Evolutionary conservation across 1,140 invertebrate genomes (phyloP).

Genomic region (Magallana gigas): DNA sequence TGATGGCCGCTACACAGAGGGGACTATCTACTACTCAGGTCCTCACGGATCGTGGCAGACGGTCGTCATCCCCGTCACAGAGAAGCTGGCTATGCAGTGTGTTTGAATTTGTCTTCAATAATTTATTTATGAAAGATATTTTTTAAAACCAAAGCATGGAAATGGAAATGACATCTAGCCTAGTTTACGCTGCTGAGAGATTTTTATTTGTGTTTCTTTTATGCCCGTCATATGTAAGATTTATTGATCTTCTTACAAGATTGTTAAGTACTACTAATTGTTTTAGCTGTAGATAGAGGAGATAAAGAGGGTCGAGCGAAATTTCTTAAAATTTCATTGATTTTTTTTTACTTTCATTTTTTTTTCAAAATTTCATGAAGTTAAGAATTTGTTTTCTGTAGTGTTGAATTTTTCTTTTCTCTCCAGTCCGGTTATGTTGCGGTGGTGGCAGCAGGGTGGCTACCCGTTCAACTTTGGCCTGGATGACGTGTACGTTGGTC

Average conservation of each 20-base stretch:
- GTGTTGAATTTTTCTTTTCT: not conserved
- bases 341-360: too few relatives aligned
- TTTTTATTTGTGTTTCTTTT: too few relatives aligned
- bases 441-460: constrained; percentile 77
- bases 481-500: constrained; percentile 80
- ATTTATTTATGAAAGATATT: not conserved
- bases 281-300: too few relatives aligned
- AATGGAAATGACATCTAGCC: not conserved
- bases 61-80: constrained; percentile 73
- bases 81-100: constrained; percentile 73
- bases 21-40: constrained; percentile 76
- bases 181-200: too few relatives aligned
- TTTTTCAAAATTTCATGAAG: too few relatives aligned
- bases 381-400: too few relatives aligned
- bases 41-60: constrained; percentile 76
- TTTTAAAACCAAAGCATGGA: not conserved
- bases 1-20: constrained; percentile 69
- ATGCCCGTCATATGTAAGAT: too few relatives aligned
- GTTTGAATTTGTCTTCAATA: constrained; percentile 1
- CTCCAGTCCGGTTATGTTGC: constrained; percentile 73
- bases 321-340: too few relatives aligned
- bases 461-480: constrained; percentile 75
- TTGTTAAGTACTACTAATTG: too few relatives aligned
- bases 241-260: too few relatives aligned
- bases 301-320: too few relatives aligned